Evolutionary conservation across 2,797 vertebrate genomes (phyloP).

Genomic region (Tapera naevia): DNA sequence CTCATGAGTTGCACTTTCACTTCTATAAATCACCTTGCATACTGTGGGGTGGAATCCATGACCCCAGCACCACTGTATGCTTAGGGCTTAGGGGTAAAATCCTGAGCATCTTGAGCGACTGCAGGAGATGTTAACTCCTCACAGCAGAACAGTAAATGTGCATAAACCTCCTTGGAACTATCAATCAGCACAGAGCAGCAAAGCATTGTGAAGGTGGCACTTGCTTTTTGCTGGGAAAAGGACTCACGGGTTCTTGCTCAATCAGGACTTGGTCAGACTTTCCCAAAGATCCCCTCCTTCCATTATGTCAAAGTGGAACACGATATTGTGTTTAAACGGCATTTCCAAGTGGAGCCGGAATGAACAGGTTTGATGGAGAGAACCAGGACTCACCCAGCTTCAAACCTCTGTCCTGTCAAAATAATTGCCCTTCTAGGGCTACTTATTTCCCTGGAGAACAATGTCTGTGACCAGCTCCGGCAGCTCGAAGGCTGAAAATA

Average conservation of each 20-base stretch:
- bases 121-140: neutral
- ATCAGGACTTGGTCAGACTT: conserved; percentile 31
- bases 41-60: neutral
- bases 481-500: neutral
- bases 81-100: neutral
- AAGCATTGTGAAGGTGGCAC: neutral
- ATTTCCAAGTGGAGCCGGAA: conserved; percentile 16
- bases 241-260: neutral
- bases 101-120: neutral
- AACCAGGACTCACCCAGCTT: neutral
- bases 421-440: neutral
- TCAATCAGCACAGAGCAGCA: neutral
- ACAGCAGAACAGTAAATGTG: neutral
- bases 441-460: neutral
- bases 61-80: fast-evolving
- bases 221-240: neutral
- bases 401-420: neutral
- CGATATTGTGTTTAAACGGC: neutral
- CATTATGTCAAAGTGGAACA: neutral
- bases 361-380: neutral
- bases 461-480: neutral
- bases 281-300: neutral
- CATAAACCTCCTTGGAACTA: neutral
- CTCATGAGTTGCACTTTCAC: too few relatives aligned
- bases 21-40: too few relatives aligned